These are phyloP conservation scores for Astyanax mexicanus DNA, from an alignment of 2,797 vertebrate species.

Conservation along the genomic window DNA sequence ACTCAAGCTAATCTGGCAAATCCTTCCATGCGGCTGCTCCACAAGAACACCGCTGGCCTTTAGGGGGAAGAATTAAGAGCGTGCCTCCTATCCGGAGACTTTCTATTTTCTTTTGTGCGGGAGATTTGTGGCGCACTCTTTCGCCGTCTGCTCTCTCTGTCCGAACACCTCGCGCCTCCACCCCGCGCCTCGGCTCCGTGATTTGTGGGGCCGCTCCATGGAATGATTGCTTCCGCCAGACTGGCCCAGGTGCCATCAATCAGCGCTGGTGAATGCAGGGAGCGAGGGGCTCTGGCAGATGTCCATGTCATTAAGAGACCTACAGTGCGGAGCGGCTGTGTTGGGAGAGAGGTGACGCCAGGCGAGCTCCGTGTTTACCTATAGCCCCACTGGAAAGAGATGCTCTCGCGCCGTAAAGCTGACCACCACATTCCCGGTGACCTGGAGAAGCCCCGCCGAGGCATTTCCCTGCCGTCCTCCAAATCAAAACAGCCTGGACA, in stretches of 20 bases:
- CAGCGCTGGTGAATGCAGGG: conserved; percentile 42
- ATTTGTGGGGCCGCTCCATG: conserved; percentile 53
- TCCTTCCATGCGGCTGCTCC: conserved; percentile 21
- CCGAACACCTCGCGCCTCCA: conserved; percentile 30
- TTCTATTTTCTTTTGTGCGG: conserved; percentile 52
- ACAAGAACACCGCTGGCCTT: conserved; percentile 39
- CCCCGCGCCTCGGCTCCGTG: conserved; percentile 23
- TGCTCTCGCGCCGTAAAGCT: conserved; percentile 6
- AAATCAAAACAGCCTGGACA: conserved; percentile 24
- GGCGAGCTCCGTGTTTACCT: conserved; percentile 43
- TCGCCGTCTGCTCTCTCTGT: conserved; percentile 20
- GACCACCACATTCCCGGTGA: conserved; percentile 27
- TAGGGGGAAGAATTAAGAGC: conserved; percentile 47
- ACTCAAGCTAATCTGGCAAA: not conserved
- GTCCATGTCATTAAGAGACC: conserved; percentile 56
- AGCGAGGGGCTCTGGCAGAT: conserved; percentile 53
- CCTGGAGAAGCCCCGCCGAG: conserved; percentile 9
- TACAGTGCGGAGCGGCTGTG: conserved; percentile 26
- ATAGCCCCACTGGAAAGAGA: conserved; percentile 1
- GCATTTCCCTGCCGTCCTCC: conserved; percentile 15
- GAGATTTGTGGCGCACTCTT: conserved; percentile 55
- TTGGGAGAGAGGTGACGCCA: conserved; percentile 29
- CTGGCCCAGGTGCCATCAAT: conserved; percentile 59
- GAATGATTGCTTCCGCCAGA: conserved; percentile 57
- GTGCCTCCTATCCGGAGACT: conserved; percentile 40